Conservation (phyloP, 1,140 invertebrate genomes). For the Chelonus insularis region DNA sequence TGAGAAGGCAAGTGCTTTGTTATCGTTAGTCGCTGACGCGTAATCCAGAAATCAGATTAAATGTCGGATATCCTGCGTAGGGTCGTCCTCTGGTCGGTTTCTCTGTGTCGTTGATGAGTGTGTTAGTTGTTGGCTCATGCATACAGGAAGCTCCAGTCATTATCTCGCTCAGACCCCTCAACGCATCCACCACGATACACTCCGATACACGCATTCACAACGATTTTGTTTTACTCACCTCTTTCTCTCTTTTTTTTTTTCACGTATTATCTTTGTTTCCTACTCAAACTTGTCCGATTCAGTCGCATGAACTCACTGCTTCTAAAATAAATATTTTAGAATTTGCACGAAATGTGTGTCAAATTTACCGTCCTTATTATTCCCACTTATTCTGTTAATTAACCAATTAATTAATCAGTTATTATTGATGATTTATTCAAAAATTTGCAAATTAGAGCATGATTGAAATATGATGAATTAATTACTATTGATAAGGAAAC, state of each 20-base stretch:
- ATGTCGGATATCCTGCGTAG: conserved; percentile 47
- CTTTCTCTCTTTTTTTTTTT: neutral
- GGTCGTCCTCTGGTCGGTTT: conserved; percentile 27
- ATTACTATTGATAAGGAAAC: too few species aligned
- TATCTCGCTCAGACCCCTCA: conserved; percentile 50
- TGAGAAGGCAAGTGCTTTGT: conserved; percentile 13
- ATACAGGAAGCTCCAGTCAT: conserved; percentile 56
- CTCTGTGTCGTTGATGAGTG: conserved; percentile 10
- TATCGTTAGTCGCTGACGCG: conserved; percentile 30
- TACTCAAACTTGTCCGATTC: too few species aligned
- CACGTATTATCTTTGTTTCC: neutral
- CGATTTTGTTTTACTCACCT: neutral
- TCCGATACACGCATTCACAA: conserved; percentile 25
- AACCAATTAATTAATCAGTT: too few species aligned
- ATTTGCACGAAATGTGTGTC: too few species aligned
- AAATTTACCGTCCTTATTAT: too few species aligned
- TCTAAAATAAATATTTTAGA: too few species aligned
- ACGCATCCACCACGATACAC: conserved; percentile 25
- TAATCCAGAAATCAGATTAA: conserved; percentile 53
- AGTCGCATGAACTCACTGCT: too few species aligned
- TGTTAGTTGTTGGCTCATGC: conserved; percentile 25
- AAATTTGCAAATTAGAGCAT: too few species aligned
- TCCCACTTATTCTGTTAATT: too few species aligned
- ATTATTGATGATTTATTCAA: too few species aligned
- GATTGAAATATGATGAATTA: too few species aligned